Percentiles rank a stretch among this genome's conserved stretches.
These are phyloP conservation scores for Eidolon dupreanum DNA, from an alignment of 2,797 vertebrate genomes.

Conservation along the genomic window DNA sequence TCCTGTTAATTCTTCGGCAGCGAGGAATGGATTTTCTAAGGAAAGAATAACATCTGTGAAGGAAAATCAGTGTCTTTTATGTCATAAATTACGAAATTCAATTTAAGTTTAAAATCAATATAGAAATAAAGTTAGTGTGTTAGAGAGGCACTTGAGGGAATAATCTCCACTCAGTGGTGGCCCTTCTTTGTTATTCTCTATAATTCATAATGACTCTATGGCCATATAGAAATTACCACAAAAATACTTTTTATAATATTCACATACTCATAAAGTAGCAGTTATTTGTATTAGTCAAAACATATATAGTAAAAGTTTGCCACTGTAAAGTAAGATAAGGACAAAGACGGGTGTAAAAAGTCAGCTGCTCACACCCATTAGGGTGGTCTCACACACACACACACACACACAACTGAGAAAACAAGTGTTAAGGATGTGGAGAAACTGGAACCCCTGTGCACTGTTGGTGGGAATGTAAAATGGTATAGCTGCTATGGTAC, in stretches of 20 bases:
- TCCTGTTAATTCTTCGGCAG: conserved; percentile 88
- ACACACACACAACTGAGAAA: not conserved
- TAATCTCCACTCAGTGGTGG: not conserved
- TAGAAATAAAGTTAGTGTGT: not conserved
- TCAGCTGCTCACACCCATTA: not conserved
- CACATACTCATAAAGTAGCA: not conserved
- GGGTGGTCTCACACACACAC: no score
- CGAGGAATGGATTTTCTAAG: conserved; percentile 87
- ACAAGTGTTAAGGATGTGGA: not conserved
- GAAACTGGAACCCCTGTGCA: not conserved
- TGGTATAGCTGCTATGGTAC: not conserved
- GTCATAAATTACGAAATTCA: not conserved
- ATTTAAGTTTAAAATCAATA: not conserved
- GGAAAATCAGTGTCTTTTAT: not conserved
- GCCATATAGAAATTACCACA: not conserved
- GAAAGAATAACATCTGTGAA: conserved; percentile 12
- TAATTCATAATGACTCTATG: not conserved
- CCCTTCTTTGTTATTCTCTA: not conserved
- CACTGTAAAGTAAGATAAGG: not conserved
- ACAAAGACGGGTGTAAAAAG: not conserved
- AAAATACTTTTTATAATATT: not conserved
- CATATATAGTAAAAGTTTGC: not conserved
- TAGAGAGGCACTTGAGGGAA: not conserved
- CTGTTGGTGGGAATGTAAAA: not conserved
- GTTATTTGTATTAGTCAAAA: not conserved